phyloP scores from a whole-genome alignment of 2,888 invertebrate genomes.

The Panzeria rudis region DNA sequence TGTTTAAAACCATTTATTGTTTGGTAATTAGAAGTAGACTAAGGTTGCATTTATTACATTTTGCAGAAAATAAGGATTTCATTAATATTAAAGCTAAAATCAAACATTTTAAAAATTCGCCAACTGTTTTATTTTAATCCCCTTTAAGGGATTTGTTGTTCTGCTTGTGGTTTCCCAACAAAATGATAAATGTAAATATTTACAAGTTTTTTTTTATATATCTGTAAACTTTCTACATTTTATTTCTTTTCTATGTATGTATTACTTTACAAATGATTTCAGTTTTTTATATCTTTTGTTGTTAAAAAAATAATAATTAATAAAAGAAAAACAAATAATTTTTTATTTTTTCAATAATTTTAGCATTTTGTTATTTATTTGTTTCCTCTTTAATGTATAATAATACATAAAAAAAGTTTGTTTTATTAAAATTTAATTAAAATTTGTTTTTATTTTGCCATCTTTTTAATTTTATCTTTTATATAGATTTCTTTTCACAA shows the following conservation, averaged over 20 bases:
- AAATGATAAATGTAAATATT: constrained; percentile 76
- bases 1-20: constrained; percentile 32
- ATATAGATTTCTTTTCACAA: constrained; percentile 68
- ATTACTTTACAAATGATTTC: constrained; percentile 57
- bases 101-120: constrained; percentile 23
- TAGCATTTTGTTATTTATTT: constrained; percentile 52
- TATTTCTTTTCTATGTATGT: constrained; percentile 58
- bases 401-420: constrained; percentile 67
- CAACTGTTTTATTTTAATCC: constrained; percentile 2
- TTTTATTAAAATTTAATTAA: constrained; percentile 69
- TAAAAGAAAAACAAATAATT: constrained; percentile 44
- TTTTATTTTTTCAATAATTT: constrained; percentile 62
- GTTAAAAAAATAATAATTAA: constrained; percentile 16
- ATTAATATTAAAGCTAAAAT: constrained; percentile 26
- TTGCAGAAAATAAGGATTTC: neutral
- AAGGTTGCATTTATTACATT: constrained; percentile 7
- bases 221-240: constrained; percentile 56
- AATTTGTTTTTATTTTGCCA: constrained; percentile 33
- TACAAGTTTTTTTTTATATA: constrained; percentile 74
- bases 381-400: constrained; percentile 40
- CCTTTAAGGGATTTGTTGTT: constrained; percentile 13
- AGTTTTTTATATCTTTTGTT: constrained; percentile 67
- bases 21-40: constrained; percentile 19
- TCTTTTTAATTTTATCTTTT: constrained; percentile 57
- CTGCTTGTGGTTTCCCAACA: constrained; percentile 8